Percentiles rank a stretch among this genome's conserved stretches.
phyloP scores from a whole-genome alignment of 2,797 vertebrate species.

The Poecilia velifera region DNA sequence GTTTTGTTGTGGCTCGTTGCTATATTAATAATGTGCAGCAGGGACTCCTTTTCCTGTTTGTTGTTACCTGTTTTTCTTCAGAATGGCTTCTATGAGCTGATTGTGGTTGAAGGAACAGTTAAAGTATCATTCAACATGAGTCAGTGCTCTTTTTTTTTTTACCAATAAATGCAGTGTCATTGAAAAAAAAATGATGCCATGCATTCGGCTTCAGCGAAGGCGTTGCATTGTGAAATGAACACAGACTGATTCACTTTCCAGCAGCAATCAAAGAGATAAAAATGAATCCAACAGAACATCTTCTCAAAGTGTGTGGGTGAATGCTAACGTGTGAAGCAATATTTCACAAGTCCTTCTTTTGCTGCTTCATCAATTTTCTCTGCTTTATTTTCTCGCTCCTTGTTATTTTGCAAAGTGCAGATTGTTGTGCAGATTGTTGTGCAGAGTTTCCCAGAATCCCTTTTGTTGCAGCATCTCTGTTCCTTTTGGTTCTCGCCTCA shows the following conservation, averaged over 20 bases:
- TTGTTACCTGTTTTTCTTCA: background rate
- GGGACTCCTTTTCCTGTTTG: background rate
- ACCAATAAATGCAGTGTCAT: background rate
- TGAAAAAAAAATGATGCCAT: background rate
- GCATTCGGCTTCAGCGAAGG: conserved; percentile 3
- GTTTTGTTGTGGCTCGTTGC: background rate
- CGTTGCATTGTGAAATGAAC: background rate
- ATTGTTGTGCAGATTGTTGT: background rate
- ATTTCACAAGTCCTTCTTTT: background rate
- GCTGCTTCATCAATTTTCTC: background rate
- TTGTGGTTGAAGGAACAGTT: background rate
- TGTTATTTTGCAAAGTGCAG: background rate
- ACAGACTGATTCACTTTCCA: background rate
- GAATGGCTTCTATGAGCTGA: background rate
- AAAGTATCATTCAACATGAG: background rate
- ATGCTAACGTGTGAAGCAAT: background rate
- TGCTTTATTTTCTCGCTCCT: background rate
- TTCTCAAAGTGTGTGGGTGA: background rate
- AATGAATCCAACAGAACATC: conserved; percentile 6
- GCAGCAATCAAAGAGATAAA: conserved; percentile 7
- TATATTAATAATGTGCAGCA: background rate
- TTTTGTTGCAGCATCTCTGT: background rate
- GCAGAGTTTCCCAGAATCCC: background rate
- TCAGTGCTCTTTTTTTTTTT: background rate
- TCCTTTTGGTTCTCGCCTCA: background rate